Evolutionary conservation across 1,140 invertebrate genomes (phyloP).

Genomic region (Papilio machaon): DNA sequence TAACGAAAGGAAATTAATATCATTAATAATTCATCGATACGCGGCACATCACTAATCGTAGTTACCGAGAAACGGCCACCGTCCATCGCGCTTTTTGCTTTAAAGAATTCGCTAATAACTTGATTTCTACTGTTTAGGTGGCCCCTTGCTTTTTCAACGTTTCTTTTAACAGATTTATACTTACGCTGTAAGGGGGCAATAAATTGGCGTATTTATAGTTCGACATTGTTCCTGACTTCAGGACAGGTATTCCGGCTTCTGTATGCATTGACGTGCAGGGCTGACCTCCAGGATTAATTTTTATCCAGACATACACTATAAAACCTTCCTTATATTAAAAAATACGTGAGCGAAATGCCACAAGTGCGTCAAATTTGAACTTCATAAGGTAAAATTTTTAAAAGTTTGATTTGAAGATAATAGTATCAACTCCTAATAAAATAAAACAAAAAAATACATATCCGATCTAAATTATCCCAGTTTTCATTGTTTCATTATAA

Average conservation of each 20-base stretch:
- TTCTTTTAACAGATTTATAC: conserved; percentile 38
- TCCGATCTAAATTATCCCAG: no score
- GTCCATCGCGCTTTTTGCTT: conserved; percentile 54
- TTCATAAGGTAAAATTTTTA: no score
- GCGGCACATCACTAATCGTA: conserved; percentile 47
- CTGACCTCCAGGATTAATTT: neutral
- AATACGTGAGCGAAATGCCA: no score
- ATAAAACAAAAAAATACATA: no score
- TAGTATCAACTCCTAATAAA: no score
- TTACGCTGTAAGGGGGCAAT: conserved; percentile 37
- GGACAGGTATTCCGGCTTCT: conserved; percentile 18
- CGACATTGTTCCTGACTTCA: conserved; percentile 18
- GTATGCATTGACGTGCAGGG: neutral
- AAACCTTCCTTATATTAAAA: no score
- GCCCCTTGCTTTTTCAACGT: conserved; percentile 40
- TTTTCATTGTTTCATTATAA: no score
- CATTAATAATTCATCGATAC: conserved; percentile 45
- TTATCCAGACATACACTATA: no score
- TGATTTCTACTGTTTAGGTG: conserved; percentile 63
- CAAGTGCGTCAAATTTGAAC: no score
- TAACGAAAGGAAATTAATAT: conserved; percentile 17
- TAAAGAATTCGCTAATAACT: conserved; percentile 65
- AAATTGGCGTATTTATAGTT: conserved; percentile 39
- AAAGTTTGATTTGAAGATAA: no score
- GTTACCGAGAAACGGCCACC: conserved; percentile 61